A percentile compares a stretch with the other conserved stretches of the same genome.
These are phyloP conservation scores for Leptodactylus fuscus DNA, from an alignment of 2,113 vertebrate genomes.

Conservation along the genomic window DNA sequence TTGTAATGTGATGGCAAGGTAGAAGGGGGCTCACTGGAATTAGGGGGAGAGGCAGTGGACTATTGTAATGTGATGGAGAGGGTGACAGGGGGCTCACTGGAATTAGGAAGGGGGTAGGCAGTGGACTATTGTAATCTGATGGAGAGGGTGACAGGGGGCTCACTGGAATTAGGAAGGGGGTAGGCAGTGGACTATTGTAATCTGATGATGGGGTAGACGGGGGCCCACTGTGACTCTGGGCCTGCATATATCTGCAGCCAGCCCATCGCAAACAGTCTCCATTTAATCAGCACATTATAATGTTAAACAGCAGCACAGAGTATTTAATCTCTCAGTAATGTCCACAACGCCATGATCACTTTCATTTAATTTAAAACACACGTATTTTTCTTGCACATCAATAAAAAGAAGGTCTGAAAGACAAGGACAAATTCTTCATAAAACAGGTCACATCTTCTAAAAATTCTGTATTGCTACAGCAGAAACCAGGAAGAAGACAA, in stretches of 20 bases:
- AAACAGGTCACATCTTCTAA: background rate
- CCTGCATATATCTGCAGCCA: background rate
- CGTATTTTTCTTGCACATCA: background rate
- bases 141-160: no score
- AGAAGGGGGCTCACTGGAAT: no score
- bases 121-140: no score
- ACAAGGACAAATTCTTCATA: background rate
- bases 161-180: no score
- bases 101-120: no score
- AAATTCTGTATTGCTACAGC: slow-evolving; percentile 38
- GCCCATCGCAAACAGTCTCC: background rate
- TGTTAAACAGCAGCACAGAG: background rate
- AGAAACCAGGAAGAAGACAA: background rate
- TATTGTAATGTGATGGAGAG: no score
- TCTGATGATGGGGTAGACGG: background rate
- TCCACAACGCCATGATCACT: background rate
- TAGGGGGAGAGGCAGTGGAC: no score
- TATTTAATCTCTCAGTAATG: slow-evolving; percentile 2
- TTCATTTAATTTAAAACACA: slow-evolving; percentile 8
- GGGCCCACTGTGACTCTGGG: background rate
- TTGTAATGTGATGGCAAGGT: no score
- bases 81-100: no score
- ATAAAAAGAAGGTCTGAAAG: background rate
- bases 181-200: no score
- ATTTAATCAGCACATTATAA: background rate